Conservation (phyloP, 2,888 invertebrate species). For the Cheilosia soror region DNA sequence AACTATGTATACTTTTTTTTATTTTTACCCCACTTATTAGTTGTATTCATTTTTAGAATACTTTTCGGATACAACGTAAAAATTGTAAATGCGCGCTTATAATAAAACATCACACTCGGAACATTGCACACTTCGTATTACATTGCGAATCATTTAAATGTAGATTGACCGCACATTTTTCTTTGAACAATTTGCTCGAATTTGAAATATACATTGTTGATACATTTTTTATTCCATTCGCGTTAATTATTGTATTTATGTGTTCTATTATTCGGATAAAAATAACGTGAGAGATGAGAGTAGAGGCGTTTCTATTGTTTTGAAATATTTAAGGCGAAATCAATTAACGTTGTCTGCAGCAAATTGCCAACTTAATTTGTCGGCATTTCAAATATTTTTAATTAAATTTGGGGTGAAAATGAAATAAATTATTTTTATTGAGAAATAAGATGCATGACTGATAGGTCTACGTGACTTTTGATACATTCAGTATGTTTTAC, state of each 20-base stretch:
- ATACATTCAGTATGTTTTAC: too few relatives aligned
- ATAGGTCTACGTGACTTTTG: background rate
- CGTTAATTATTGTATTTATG: background rate
- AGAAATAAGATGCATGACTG: background rate
- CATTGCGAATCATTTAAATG: background rate
- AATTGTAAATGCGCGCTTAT: too few relatives aligned
- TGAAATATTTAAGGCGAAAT: slow-evolving; percentile 18
- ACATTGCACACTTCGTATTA: background rate
- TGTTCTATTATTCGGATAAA: background rate
- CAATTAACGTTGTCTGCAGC: slow-evolving; percentile 11
- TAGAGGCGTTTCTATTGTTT: slow-evolving; percentile 22
- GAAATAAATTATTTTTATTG: background rate
- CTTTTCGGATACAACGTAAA: too few relatives aligned
- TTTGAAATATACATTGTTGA: background rate
- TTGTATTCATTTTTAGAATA: too few relatives aligned
- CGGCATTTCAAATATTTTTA: slow-evolving; percentile 4
- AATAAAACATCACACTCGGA: background rate
- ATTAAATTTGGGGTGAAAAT: slow-evolving; percentile 3
- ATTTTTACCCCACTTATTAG: too few relatives aligned
- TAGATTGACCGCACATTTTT: background rate
- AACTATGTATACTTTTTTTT: too few relatives aligned
- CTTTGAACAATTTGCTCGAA: background rate
- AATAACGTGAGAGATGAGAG: background rate
- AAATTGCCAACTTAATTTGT: slow-evolving; percentile 22
- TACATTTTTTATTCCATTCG: background rate